Conservation (phyloP, 2,113 vertebrate genomes). For the Progne subis region DNA sequence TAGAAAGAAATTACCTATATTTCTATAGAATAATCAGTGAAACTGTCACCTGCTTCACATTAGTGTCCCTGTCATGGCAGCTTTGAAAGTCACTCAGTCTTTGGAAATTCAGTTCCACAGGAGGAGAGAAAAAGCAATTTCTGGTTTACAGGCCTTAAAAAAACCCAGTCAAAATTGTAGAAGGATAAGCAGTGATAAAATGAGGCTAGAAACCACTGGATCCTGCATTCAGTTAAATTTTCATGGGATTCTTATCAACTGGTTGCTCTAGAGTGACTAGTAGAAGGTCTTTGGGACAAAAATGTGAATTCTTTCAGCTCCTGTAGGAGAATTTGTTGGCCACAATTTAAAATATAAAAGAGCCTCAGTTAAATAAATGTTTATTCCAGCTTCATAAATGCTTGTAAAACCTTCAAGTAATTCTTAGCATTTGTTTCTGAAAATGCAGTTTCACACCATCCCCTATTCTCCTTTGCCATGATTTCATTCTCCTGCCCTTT, state of each 20-base stretch:
- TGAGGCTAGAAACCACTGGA: not conserved
- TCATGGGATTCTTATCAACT: not conserved
- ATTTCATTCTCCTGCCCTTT: not conserved
- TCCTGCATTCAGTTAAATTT: not conserved
- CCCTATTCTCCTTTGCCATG: rapidly evolving
- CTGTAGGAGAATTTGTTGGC: not conserved
- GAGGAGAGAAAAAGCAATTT: not conserved
- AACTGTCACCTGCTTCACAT: not conserved
- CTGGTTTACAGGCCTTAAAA: not conserved
- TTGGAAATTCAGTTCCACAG: not conserved
- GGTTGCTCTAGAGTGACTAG: not conserved
- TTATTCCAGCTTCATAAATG: not conserved
- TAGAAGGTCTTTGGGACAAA: not conserved
- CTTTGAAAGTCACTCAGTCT: not conserved
- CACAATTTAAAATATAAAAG: not conserved
- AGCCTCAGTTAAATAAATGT: not conserved
- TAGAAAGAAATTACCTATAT: not conserved
- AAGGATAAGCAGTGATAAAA: not conserved
- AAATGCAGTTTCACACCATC: not conserved
- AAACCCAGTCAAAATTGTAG: not conserved
- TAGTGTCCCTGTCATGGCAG: not conserved
- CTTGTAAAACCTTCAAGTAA: not conserved
- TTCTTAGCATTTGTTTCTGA: not conserved
- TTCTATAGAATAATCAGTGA: not conserved
- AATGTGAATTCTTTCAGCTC: not conserved